Percentiles rank a stretch among this genome's conserved stretches.
phyloP scores from a whole-genome alignment of 92 coral and sea anemone genomes.

The Umimayanthus chanpuru region DNA sequence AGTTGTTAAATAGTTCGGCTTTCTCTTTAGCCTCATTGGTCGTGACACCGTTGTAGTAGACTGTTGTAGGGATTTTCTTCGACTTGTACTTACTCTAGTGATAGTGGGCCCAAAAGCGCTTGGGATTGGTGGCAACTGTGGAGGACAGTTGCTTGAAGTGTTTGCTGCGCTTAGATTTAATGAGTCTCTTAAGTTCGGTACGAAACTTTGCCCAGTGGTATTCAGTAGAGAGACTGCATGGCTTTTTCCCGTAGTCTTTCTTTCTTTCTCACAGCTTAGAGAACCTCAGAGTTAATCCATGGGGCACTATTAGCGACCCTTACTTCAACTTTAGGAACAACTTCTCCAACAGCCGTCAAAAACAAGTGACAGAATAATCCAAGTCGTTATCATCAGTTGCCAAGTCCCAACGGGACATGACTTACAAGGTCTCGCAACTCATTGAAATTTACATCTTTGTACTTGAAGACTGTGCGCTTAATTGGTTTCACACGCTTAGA shows the following conservation, averaged over 20 bases:
- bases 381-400: slow-evolving; percentile 34
- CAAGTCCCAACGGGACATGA: slow-evolving; percentile 48
- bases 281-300: slow-evolving; percentile 50
- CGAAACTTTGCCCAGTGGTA: slow-evolving; percentile 6
- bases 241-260: slow-evolving; percentile 37
- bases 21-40: slow-evolving; percentile 26
- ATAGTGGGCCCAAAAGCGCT: neutral
- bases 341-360: slow-evolving; percentile 48
- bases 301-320: slow-evolving; percentile 43
- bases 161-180: neutral
- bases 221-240: slow-evolving; percentile 27
- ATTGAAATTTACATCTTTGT: slow-evolving; percentile 38
- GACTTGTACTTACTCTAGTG: neutral
- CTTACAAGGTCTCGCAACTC: slow-evolving; percentile 41
- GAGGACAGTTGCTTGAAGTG: neutral
- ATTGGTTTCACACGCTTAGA: slow-evolving; percentile 26
- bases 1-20: slow-evolving; percentile 54
- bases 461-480: slow-evolving; percentile 45
- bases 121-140: slow-evolving; percentile 1
- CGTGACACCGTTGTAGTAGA: slow-evolving; percentile 3
- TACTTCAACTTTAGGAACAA: slow-evolving; percentile 39
- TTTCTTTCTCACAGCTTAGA: slow-evolving; percentile 41
- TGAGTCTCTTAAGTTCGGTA: neutral
- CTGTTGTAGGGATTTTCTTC: neutral
- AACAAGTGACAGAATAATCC: slow-evolving; percentile 44